Conservation (phyloP, 1,140 invertebrate genomes). For the Tribolium madens region DNA sequence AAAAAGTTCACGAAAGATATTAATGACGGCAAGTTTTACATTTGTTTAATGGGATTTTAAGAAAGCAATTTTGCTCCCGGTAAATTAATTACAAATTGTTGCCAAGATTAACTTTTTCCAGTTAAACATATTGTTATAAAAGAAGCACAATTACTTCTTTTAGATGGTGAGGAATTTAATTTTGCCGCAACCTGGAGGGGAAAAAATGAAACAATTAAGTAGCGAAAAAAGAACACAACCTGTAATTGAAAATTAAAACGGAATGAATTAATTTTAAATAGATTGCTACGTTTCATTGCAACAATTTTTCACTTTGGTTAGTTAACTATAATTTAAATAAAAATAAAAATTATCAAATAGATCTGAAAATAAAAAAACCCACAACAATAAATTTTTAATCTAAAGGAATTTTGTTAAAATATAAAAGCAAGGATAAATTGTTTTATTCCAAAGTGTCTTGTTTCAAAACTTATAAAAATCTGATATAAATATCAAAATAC, state of each 20-base stretch:
- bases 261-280: conserved; percentile 10
- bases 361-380: no score
- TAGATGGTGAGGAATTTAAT: conserved; percentile 11
- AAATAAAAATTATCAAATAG: no score
- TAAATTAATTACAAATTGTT: conserved; percentile 9
- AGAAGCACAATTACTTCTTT: conserved; percentile 30
- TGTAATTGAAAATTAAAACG: conserved; percentile 11
- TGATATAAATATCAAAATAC: no score
- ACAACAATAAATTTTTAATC: no score
- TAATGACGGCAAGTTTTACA: conserved; percentile 27
- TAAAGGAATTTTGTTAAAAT: no score
- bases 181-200: not conserved
- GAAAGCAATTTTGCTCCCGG: not conserved
- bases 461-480: no score
- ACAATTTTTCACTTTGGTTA: no score
- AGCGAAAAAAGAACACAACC: not conserved
- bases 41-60: conserved; percentile 22
- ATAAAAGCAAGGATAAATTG: no score
- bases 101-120: conserved; percentile 11
- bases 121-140: conserved; percentile 19
- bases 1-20: not conserved
- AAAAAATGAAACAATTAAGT: conserved; percentile 22
- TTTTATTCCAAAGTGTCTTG: no score
- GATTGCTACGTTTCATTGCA: no score
- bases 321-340: no score